Base-by-base conservation (phyloP, 1,140 invertebrate genomes). In the Drosophila parabipectinata region DNA sequence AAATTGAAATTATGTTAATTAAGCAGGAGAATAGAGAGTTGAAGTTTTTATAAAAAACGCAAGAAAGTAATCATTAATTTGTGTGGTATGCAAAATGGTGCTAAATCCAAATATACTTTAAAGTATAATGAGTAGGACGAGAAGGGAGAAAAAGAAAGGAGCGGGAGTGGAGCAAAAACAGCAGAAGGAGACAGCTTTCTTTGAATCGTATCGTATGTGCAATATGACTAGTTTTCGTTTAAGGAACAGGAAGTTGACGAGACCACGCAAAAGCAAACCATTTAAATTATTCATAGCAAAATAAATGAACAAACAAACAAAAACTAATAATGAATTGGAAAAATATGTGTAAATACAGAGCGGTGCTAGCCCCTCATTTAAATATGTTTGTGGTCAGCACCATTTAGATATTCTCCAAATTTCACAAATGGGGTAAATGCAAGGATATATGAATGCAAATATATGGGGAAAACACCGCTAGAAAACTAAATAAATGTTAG, bases 171-270 rank as follows among this genome's bases (percentile, higher is more conserved):
- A 72, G 57, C 15, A 59, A n/a, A 15, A 12, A 14, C 44, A 58
- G 56, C 7, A n/a, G 6, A 34, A 44, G 52, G 14, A 58, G 50
- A 53, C 15, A 37, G 53, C 34, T 41, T 57, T 67, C 66, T 47
- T 56, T 60, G 60, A 81, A 72, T 68, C 59, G 59, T 74, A 74
- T 74, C 78, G 72, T 81, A 81, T 77, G 93, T 94, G 93, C 93
- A 94, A 94, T 94, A 94, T 94, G 93, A 93, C 93, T 94, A 94
- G 93, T 94, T 94, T 93, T 93, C 93, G 93, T 93, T 93, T 93
- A 93, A 71, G 67, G 51, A 52, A 57, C 62, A 69, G 53, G 32
- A 56, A 30, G 26, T 39, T 52, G 59, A 53, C 15, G 9, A 45
- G 55, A 62, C 69, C 75, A 81, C 58, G 76, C 53, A 61, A 59